Base-by-base conservation (phyloP, 2,888 invertebrate species). In the Malachius bipustulatus region DNA sequence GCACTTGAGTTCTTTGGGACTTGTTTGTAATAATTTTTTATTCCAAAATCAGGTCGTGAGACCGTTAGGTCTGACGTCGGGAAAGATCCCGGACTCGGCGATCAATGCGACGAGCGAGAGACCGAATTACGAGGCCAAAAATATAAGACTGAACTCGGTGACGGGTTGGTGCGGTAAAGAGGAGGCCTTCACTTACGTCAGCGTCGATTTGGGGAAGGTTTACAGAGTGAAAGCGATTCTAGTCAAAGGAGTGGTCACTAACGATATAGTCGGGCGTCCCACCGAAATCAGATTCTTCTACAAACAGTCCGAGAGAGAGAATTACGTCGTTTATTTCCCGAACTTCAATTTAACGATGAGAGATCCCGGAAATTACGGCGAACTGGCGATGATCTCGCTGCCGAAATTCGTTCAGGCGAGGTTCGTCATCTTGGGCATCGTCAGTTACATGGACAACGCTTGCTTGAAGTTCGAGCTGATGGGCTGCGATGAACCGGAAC, bases 121-220 rank as follows among this genome's bases (percentile, higher is more conserved):
- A 53, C 87, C 88, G 14, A 90, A 90, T 54, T 90, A 90, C 56
- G 89, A 90, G 69, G 88, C 89, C 0, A 79, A 70, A 57, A 89
- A 91, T 55, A 79, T 91, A 8, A 72, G 91, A 16, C 65, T 93
- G 19, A 90, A 89, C 57, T 90, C 91, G 1, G 90, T 89, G 2
- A 91, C 91, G 30, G 91, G 91, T 11, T 93, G 91, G 91, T 91
- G 91, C 62, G 89, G 89, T n/a, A 91, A 90, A 53, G 85, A 88
- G 65, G 94, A 94, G 65, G 85, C 91, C 1, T 93, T 94, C 54
- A 93, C 93, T 0, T 94, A 93, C 52, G 87, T 93, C 4, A 91
- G 88, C 53, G 91, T 96, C 1, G 94, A 96, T 62, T 70, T 96
- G 43, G 93, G 93, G 26, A 81, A 84, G 64, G 80, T 91, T n/a